Evolutionary conservation across 1,140 invertebrate genomes (phyloP), one percentile per base, ranked within the genome.

Genomic region (Chironomus tepperi): DNA sequence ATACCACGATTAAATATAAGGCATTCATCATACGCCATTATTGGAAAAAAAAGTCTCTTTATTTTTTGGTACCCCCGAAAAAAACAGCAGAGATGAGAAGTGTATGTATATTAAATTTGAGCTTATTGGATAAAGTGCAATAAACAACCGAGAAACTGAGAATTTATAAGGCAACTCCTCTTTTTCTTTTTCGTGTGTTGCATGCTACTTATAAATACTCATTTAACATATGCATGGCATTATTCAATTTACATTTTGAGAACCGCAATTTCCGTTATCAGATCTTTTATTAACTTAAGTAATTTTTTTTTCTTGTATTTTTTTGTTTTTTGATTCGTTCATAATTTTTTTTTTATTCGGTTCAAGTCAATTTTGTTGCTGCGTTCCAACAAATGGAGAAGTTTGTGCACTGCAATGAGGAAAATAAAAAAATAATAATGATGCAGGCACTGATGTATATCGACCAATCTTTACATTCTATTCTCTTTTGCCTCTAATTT

Each of bases 111-210:
- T 57, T 57, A 57, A 57, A n/a, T 57, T 57, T 12, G n/a, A 57
- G 47, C 47, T 57, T 57, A 57, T 57, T 57, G 47, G 47, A 57
- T 57, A 57, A 57, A 57, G 47, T 57, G 47, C 47, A 57, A 57
- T 57, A 57, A 57, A 57, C 47, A n/a, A 57, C 12, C 47, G 47
- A 57, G 47, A 57, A 57, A n/a, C 47, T 57, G 47, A 15, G 47
- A 57, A 57, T 57, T 57, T 57, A 57, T 57, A 57, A 57, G 47
- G 12, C 47, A 57, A 57, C 47, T 57, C 47, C 47, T 57, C 47
- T 57, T 57, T 57, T 5, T n/a, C 47, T n/a, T n/a, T n/a, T 57
- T 57, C 47, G 10, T 57, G 12, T n/a, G n/a, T n/a, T 57, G 12
- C 12, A 5, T 57, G 47, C 47, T 57, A 34, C 24, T 34, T 34